phyloP scores from a whole-genome alignment of 2,888 invertebrate species.

The Papilio protenor region DNA sequence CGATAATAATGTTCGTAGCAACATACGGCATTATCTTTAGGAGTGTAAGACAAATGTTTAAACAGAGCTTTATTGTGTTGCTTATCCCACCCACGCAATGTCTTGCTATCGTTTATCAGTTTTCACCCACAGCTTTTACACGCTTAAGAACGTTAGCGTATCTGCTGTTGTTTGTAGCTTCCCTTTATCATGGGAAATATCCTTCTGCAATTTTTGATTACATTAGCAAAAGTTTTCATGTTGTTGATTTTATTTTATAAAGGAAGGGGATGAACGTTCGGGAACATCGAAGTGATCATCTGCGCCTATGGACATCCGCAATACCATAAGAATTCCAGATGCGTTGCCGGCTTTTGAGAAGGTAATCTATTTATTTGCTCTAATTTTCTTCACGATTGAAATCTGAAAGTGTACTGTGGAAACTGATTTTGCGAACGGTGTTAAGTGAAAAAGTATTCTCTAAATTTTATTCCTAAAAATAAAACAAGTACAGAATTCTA shows the following conservation, averaged over 20 bases:
- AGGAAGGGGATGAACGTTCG: neutral
- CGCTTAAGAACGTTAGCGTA: slow-evolving; percentile 41
- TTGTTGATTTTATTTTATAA: neutral
- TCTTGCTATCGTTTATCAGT: slow-evolving; percentile 64
- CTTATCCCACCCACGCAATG: slow-evolving; percentile 61
- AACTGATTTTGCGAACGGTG: too few species aligned
- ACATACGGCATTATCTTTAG: slow-evolving; percentile 63
- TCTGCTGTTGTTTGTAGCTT: neutral
- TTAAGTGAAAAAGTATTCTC: too few species aligned
- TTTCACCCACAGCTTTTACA: slow-evolving; percentile 57
- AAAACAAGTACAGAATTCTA: slow-evolving; percentile 33
- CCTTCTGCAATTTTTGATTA: neutral
- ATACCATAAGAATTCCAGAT: too few species aligned
- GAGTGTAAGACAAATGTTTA: slow-evolving; percentile 72
- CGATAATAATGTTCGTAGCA: slow-evolving; percentile 62
- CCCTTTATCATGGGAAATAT: neutral
- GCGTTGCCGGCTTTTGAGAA: too few species aligned
- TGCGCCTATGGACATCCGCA: too few species aligned
- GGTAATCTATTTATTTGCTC: too few species aligned
- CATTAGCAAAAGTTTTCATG: neutral
- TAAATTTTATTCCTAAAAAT: neutral
- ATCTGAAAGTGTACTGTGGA: too few species aligned
- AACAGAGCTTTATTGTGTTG: slow-evolving; percentile 64
- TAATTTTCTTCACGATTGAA: too few species aligned
- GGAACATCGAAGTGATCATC: too few species aligned